phyloP scores from a whole-genome alignment of 2,113 vertebrate genomes.

The Rynchops niger region DNA sequence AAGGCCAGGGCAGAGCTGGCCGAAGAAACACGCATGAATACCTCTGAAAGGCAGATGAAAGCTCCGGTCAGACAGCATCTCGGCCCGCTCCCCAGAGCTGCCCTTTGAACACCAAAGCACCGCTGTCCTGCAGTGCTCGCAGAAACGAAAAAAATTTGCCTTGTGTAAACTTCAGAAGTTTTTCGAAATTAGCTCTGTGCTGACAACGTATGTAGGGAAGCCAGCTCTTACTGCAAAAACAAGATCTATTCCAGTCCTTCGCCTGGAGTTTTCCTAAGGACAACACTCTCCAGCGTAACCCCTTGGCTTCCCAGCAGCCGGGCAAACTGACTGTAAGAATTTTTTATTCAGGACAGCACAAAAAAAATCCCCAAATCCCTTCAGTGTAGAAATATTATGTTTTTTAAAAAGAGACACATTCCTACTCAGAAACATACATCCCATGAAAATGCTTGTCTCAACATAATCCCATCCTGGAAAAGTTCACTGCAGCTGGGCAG shows the following conservation, averaged over 20 bases:
- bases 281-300: neutral
- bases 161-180: constrained; percentile 5
- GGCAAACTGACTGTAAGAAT: neutral
- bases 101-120: neutral
- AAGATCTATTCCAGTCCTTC: neutral
- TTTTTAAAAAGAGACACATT: neutral
- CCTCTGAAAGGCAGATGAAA: neutral
- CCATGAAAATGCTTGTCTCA: neutral
- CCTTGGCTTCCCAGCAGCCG: neutral
- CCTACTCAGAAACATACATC: neutral
- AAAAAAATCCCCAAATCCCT: neutral
- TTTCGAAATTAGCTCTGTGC: constrained; percentile 22
- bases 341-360: neutral
- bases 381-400: neutral
- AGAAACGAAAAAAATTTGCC: neutral
- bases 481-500: neutral
- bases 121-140: neutral
- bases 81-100: neutral
- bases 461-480: neutral
- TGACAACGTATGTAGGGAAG: neutral
- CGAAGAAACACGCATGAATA: neutral
- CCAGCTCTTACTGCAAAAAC: constrained; percentile 18
- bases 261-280: neutral
- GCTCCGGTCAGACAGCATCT: neutral
- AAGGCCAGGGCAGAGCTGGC: neutral